Percentiles rank a stretch among this genome's conserved stretches.
Evolutionary conservation across 2,888 invertebrate species (phyloP).

Genomic region (Apodemia mormo): DNA sequence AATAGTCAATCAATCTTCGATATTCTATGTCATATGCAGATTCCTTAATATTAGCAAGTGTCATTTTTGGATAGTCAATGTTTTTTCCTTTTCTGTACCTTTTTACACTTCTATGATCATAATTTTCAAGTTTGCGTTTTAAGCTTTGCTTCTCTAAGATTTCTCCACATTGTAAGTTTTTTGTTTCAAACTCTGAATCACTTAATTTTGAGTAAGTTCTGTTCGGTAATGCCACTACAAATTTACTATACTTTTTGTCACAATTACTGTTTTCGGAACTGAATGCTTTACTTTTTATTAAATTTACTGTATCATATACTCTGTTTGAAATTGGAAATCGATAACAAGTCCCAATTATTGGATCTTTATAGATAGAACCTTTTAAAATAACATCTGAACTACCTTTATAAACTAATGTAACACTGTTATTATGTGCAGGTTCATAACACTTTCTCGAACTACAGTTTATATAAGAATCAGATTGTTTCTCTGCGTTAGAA

Average conservation of each 20-base stretch:
- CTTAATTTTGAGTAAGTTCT: conserved; percentile 51
- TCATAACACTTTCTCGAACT: conserved; percentile 12
- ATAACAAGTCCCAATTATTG: conserved; percentile 52
- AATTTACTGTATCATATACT: conserved; percentile 25
- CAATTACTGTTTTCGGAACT: conserved; percentile 17
- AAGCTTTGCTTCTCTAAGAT: conserved; percentile 39
- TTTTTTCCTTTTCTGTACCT: conserved; percentile 67
- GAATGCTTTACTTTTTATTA: conserved; percentile 33
- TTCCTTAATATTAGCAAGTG: conserved; percentile 42
- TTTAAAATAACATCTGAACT: conserved; percentile 47
- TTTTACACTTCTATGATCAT: conserved; percentile 47
- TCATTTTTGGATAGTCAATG: conserved; percentile 62
- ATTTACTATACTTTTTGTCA: conserved; percentile 33
- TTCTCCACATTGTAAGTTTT: conserved; percentile 52
- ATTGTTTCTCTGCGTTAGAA: background rate
- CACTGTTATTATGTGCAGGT: conserved; percentile 31
- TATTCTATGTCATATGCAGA: conserved; percentile 59
- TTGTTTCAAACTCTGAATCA: conserved; percentile 34
- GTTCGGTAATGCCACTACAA: conserved; percentile 51
- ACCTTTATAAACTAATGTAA: conserved; percentile 44
- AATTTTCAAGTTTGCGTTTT: conserved; percentile 59
- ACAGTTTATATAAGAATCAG: background rate
- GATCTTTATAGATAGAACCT: conserved; percentile 55
- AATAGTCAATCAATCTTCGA: conserved; percentile 57
- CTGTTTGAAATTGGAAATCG: conserved; percentile 48